phyloP scores from a whole-genome alignment of 2,797 vertebrate genomes.

The Poecilia velifera region DNA sequence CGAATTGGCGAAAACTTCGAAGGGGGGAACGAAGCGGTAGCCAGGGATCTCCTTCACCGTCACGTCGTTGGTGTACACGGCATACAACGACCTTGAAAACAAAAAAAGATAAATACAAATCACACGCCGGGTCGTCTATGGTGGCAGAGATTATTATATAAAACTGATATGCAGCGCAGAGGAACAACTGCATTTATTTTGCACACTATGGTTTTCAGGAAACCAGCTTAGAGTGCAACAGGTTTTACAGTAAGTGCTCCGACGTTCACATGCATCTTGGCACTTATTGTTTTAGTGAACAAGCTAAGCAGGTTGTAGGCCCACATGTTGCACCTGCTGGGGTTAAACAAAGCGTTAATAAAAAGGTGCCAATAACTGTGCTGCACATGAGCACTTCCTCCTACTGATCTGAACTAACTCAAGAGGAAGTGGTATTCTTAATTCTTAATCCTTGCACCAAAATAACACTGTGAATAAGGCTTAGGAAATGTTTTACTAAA shows the following conservation, averaged over 20 bases:
- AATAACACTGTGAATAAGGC: slow-evolving; percentile 19
- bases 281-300: slow-evolving; percentile 2
- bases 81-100: slow-evolving; percentile 86
- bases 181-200: not conserved
- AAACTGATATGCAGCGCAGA: not conserved
- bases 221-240: slow-evolving; percentile 35
- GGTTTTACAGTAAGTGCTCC: slow-evolving; percentile 8
- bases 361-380: not conserved
- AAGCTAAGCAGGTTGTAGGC: not conserved
- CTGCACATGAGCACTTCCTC: slow-evolving; percentile 3
- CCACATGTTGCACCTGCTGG: not conserved
- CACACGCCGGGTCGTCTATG: slow-evolving; percentile 21
- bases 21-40: slow-evolving; percentile 87
- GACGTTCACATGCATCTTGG: not conserved
- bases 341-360: no score
- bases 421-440: slow-evolving; percentile 28
- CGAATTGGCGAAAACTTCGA: slow-evolving; percentile 85
- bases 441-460: slow-evolving; percentile 51
- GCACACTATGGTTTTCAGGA: not conserved
- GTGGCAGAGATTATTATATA: not conserved
- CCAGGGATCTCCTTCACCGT: slow-evolving; percentile 83
- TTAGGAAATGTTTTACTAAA: slow-evolving; percentile 12
- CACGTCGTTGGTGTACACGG: slow-evolving; percentile 84
- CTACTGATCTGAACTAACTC: not conserved
- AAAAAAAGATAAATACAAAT: slow-evolving; percentile 1